phyloP scores from a whole-genome alignment of 2,797 vertebrate species.

The Macrochelys suwanniensis region DNA sequence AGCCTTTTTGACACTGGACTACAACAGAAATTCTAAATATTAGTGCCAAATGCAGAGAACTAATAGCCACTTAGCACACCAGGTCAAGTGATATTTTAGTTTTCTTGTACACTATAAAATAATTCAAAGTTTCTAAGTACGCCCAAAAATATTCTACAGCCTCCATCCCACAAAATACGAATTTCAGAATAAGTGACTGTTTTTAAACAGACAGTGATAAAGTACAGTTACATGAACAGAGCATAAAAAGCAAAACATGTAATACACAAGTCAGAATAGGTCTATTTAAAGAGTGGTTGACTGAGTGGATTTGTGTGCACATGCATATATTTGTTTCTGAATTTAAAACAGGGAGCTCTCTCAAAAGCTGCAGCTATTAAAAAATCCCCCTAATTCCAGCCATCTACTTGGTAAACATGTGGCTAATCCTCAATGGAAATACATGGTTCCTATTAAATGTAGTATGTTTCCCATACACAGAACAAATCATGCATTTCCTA shows the following conservation, averaged over 20 bases:
- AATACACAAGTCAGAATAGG: neutral
- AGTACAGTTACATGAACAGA: neutral
- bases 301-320: accelerated
- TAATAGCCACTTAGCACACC: constrained; percentile 10
- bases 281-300: neutral
- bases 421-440: neutral
- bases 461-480: neutral
- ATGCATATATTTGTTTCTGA: neutral
- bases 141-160: neutral
- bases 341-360: neutral
- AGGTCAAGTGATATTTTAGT: neutral
- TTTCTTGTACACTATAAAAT: constrained; percentile 19
- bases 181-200: neutral
- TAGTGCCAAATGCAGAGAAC: constrained; percentile 60
- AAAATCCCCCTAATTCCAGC: neutral
- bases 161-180: neutral
- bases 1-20: constrained; percentile 89
- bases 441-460: constrained; percentile 1
- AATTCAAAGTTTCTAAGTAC: neutral
- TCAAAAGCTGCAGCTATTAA: neutral
- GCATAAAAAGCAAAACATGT: neutral
- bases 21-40: constrained; percentile 75
- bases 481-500: constrained; percentile 32
- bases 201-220: constrained; percentile 6
- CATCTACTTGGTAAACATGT: neutral